Percentiles rank a stretch among this genome's conserved stretches.
phyloP scores from a whole-genome alignment of 2,113 vertebrate species.

The Suricata suricatta region DNA sequence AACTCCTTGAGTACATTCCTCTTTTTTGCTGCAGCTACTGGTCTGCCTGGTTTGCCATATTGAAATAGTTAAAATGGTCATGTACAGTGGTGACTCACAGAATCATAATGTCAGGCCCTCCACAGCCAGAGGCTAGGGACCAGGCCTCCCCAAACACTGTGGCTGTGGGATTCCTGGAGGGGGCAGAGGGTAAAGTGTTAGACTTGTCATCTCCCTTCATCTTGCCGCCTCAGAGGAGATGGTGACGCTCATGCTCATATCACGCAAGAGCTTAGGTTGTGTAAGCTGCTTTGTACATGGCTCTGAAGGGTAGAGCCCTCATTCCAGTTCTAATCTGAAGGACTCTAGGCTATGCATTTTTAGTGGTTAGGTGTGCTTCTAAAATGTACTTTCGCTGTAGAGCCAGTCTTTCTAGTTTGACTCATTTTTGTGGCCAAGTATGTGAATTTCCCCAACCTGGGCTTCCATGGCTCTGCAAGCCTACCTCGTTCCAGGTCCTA shows the following conservation, averaged over 20 bases:
- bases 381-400: background rate
- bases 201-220: background rate
- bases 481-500: background rate
- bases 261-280: background rate
- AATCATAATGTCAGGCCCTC: background rate
- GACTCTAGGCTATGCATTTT: background rate
- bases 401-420: background rate
- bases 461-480: background rate
- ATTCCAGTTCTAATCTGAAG: background rate
- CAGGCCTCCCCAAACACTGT: no score
- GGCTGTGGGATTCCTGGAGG: background rate
- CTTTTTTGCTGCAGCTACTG: background rate
- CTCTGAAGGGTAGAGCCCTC: background rate
- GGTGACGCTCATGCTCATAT: background rate
- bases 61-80: background rate
- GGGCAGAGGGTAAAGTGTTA: background rate
- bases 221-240: background rate
- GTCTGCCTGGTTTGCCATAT: background rate
- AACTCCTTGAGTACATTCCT: background rate
- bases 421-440: background rate
- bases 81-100: rapidly evolving
- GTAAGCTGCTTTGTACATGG: background rate
- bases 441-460: background rate
- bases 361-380: background rate
- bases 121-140: background rate